These are phyloP conservation scores for Ursus arctos DNA, from an alignment of 2,113 vertebrate species.

Conservation along the genomic window DNA sequence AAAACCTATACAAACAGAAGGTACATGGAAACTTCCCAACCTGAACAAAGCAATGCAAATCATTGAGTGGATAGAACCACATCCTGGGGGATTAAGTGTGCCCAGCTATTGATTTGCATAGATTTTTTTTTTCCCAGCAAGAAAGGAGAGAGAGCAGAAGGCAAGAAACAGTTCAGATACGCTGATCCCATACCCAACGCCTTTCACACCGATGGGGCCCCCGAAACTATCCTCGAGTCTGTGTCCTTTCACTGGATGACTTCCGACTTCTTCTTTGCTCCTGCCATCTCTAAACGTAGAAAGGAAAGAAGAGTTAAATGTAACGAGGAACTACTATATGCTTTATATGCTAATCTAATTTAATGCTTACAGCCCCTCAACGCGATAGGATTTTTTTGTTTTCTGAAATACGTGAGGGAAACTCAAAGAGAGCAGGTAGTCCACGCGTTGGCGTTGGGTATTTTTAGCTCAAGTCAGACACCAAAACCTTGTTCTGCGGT, in stretches of 20 bases:
- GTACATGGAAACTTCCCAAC: neutral
- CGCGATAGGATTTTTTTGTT: neutral
- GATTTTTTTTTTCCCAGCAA: neutral
- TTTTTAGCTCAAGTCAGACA: neutral
- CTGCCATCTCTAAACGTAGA: neutral
- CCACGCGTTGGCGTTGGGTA: neutral
- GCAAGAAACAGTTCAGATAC: neutral
- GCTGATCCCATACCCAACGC: neutral
- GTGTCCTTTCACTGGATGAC: neutral
- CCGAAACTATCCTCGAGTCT: neutral
- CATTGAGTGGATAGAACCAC: neutral
- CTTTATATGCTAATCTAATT: neutral
- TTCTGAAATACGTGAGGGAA: neutral
- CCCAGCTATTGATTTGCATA: neutral
- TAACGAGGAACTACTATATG: neutral
- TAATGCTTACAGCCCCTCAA: neutral
- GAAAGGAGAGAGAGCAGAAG: neutral
- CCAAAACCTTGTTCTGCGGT: neutral
- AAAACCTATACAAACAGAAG: neutral
- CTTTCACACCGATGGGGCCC: rapidly evolving
- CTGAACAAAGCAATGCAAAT: neutral
- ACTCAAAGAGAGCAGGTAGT: neutral
- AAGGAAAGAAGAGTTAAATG: neutral
- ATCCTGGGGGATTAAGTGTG: neutral
- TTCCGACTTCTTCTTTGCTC: neutral